These are phyloP conservation scores for Ophioderma brevispina DNA, from an alignment of 35 echinoderm and acorn worm genomes.

Conservation along the genomic window DNA sequence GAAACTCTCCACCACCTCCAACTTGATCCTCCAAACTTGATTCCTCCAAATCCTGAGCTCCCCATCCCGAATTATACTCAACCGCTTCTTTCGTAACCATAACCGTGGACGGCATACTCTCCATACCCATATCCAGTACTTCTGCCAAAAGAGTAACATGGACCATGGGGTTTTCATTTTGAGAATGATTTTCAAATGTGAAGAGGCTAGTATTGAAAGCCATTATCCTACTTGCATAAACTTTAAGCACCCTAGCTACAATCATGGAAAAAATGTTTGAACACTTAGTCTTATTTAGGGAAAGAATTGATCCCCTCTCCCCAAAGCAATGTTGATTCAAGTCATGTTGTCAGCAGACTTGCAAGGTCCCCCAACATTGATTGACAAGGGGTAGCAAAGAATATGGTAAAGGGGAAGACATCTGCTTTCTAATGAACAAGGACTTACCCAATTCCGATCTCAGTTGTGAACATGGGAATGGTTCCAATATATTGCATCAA, in stretches of 20 bases:
- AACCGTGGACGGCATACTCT: background rate
- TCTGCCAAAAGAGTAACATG: background rate
- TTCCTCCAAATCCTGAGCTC: background rate
- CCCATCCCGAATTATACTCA: background rate
- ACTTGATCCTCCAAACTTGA: background rate
- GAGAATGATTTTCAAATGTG: background rate
- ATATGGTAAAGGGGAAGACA: no score
- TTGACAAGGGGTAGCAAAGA: no score
- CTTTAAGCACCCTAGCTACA: background rate
- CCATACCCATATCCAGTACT: background rate
- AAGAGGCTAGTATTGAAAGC: background rate
- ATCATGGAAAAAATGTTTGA: background rate
- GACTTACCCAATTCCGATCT: no score
- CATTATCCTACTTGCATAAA: background rate
- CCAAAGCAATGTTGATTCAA: no score
- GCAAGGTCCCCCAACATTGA: no score
- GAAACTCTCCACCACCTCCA: background rate
- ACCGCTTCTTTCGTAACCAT: constrained; percentile 8
- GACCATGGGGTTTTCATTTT: background rate
- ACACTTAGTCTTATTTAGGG: no score
- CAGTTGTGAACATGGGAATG: no score
- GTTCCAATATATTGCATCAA: no score
- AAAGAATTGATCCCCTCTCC: no score
- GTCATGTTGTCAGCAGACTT: no score
- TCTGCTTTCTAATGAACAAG: no score